Conservation (phyloP, 2,888 invertebrate species). For the Apamea sordens region DNA sequence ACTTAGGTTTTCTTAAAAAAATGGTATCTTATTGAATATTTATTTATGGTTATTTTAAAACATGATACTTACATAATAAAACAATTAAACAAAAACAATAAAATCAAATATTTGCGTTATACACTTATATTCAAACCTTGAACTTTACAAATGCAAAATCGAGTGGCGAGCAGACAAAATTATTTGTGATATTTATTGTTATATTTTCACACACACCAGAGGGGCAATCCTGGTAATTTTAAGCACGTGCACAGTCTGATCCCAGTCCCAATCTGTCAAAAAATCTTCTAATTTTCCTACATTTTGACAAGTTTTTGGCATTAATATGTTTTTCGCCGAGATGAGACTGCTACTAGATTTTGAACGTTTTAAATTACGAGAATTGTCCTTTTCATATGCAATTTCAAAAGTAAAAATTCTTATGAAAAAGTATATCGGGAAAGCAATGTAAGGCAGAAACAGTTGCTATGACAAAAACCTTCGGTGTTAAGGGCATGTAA, state of each 20-base stretch:
- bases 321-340: no score
- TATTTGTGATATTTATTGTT: slow-evolving; percentile 32
- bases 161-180: slow-evolving; percentile 14
- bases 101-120: slow-evolving; percentile 50
- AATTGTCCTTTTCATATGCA: not conserved
- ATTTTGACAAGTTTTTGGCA: no score
- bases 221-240: no score
- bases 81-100: slow-evolving; percentile 41
- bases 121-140: slow-evolving; percentile 61
- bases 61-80: slow-evolving; percentile 20
- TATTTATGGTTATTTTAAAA: slow-evolving; percentile 5
- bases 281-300: no score
- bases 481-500: not conserved
- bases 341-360: no score
- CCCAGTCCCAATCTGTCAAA: no score
- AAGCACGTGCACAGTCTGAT: no score
- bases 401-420: not conserved
- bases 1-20: not conserved
- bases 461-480: not conserved
- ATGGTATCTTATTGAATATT: not conserved
- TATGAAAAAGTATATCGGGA: not conserved
- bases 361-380: no score
- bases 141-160: slow-evolving; percentile 60
- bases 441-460: not conserved
- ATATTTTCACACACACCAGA: slow-evolving; percentile 20